A percentile compares a stretch with the other conserved stretches of the same genome.
phyloP scores from a whole-genome alignment of 2,113 vertebrate genomes.

The Chloropsis hardwickii region DNA sequence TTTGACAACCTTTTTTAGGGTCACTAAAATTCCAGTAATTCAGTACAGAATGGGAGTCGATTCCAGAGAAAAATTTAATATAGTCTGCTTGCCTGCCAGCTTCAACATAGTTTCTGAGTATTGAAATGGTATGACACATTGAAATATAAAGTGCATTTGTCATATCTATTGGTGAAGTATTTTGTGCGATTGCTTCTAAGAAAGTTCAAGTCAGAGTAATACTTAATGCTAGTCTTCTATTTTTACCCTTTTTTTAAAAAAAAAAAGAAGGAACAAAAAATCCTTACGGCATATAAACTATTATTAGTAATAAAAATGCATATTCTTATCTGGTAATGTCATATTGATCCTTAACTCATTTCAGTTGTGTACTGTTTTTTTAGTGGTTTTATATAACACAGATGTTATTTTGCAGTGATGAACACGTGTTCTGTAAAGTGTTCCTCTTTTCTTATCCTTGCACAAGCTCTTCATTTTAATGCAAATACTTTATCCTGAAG shows the following conservation, averaged over 20 bases:
- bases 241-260: conserved; percentile 13
- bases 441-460: background rate
- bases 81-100: conserved; percentile 80
- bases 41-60: conserved; percentile 82
- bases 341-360: background rate
- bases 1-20: conserved; percentile 84
- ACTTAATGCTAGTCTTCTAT: conserved; percentile 54
- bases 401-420: background rate
- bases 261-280: background rate
- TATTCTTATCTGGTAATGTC: background rate
- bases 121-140: conserved; percentile 85
- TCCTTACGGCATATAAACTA: conserved; percentile 18
- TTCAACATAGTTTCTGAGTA: conserved; percentile 78
- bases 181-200: conserved; percentile 76
- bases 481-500: background rate
- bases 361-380: background rate
- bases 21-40: conserved; percentile 89
- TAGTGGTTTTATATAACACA: background rate
- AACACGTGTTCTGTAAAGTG: background rate
- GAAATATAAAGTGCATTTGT: conserved; percentile 86
- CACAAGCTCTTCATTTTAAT: background rate
- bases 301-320: conserved; percentile 35
- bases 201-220: conserved; percentile 74
- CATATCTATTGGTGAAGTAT: conserved; percentile 79
- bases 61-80: conserved; percentile 85